Base-by-base conservation (phyloP, 2,113 vertebrate genomes). In the Eudyptes chrysolophus region DNA sequence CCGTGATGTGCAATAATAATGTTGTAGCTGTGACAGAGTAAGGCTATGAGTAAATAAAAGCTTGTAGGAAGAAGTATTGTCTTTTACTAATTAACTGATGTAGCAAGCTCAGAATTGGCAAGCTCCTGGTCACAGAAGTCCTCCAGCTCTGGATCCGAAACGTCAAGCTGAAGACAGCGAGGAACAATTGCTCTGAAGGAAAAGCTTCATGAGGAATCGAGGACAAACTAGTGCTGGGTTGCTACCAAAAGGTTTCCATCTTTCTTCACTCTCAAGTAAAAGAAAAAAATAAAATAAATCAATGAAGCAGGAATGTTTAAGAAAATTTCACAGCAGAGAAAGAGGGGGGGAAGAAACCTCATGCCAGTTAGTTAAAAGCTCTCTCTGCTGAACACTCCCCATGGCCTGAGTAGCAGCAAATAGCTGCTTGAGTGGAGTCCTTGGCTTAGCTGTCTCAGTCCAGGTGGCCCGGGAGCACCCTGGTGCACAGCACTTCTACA, bases 161-260 rank as follows among this genome's bases (percentile, higher is more conserved):
- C 1, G 0, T 61, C 42, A 30, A 69, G 48, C 32, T 36, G 25
- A 40, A 44, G 9, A 16, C 24, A 46, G 48, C 1, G 1, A 55
- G 40, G 22, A 61, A 44, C 3, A 2, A 66, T 19, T 21, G 14
- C 19, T 55, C 88, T 44, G 58, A 72, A 72, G 25, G 30, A 40
- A 65, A 54, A 68, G 20, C 24, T 78, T 36, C 62, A n/a, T 5
- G 10, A 75, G 16, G 42, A 80, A 62, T 26, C 0, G 0, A 68
- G 44, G 61, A 76, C 34, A 48, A 52, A 36, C 7, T 11, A 69
- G 38, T 6, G 26, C 70, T 60, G 22, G 14, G 20, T 20, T 52
- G 26, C 62, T 25, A 52, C 49, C 27, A 22, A 25, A 55, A 69
- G 21, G 34, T 30, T 62, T 48, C 15, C 51, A 48, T 20, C 51